Percentiles rank a stretch among this genome's conserved stretches.
Evolutionary conservation across 2,113 vertebrate species (phyloP).

Genomic region (Phylloscopus whistleri): DNA sequence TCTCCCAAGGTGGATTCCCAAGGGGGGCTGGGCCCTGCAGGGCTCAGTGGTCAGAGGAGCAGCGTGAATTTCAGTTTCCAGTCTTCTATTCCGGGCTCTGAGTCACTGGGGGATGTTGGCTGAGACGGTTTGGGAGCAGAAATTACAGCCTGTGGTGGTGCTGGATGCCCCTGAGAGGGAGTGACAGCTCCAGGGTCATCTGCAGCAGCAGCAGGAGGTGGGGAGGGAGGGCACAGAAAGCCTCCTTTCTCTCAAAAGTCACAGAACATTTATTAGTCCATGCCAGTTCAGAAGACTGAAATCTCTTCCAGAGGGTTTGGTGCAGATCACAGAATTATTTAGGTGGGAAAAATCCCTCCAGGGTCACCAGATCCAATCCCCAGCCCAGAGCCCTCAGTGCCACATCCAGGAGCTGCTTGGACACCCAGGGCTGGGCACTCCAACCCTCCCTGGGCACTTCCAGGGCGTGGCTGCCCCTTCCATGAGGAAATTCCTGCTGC

Average conservation of each 20-base stretch:
- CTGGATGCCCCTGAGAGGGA: background rate
- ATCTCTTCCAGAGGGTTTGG: background rate
- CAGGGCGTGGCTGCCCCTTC: background rate
- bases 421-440: background rate
- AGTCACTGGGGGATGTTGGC: background rate
- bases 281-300: rapidly evolving
- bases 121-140: background rate
- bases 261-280: rapidly evolving
- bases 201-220: rapidly evolving
- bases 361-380: background rate
- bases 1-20: background rate
- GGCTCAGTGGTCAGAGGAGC: background rate
- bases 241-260: background rate
- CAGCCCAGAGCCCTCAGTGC: background rate
- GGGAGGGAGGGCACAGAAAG: background rate
- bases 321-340: background rate
- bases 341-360: too few species aligned
- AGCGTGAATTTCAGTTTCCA: background rate
- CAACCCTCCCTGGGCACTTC: background rate
- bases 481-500: background rate
- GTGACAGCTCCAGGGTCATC: background rate
- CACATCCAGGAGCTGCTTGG: background rate
- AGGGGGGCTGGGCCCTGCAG: background rate
- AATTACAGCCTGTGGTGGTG: background rate
- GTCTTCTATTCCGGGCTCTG: background rate